Evolutionary conservation across 2,797 vertebrate species (phyloP), one percentile per base, ranked within the genome.

Genomic region (Cyclura pinguis): DNA sequence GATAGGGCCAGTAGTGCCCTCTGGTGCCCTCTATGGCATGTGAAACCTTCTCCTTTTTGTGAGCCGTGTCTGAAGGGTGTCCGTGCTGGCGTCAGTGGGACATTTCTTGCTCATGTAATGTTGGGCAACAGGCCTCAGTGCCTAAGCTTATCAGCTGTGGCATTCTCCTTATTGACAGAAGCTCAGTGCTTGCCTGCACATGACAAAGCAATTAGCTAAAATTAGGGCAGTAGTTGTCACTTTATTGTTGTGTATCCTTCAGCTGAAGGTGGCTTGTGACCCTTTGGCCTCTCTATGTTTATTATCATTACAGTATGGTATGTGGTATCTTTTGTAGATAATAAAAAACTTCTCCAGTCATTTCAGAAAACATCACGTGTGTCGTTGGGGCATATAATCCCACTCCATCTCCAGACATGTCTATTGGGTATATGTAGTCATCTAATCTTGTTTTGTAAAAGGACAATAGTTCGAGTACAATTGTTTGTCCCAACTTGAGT

Each of bases 101-200:
- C 35, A 47, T 4, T 80, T 4, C 4, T 8, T 87, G 8, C 32
- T 52, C 32, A 50, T 80, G 62, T 9, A 50, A 6, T 27, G 18
- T 22, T 47, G 18, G 4, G 2, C 12, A 18, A 69, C 4, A 20
- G 27, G 18, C 77, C 77, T 85, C 35, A 93, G 57, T 89, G 84
- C 93, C 42, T 92, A 90, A 86, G 55, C 42, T 85, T 88, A 86
- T 82, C 32, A 47, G 29, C 59, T 38, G 32, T 85, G 59, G 69
- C 76, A 89, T 82, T 94, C 91, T 74, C 62, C 55, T 93, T 93
- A 88, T 93, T 92, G 84, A 93, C 80, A 92, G 83, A 92, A 90
- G 89, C 83, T 74, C 90, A 95, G 93, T 88, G 50, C 80, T 82
- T 92, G 77, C 57, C 76, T 52, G 84, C 69, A 89, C 38, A 16